Conservation (phyloP, 2,113 vertebrate genomes). For the Calonectris borealis region DNA sequence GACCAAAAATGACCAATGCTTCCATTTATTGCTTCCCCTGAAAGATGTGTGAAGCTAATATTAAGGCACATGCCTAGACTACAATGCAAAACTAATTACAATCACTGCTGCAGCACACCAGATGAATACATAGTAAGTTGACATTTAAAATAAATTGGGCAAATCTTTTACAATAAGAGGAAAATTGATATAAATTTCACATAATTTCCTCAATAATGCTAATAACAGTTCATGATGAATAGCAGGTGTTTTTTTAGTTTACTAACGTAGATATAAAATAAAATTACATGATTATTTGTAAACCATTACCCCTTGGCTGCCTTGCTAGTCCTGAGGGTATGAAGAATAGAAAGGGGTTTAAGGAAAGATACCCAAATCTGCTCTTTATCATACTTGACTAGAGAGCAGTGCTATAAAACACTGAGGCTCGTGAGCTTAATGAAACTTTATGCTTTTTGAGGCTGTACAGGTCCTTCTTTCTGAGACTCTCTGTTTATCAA, state of each 20-base stretch:
- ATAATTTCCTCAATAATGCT: slow-evolving; percentile 29
- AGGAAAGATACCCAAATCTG: background rate
- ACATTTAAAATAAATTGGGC: slow-evolving; percentile 66
- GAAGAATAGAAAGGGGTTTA: background rate
- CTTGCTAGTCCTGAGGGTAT: background rate
- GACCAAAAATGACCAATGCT: background rate
- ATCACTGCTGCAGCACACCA: slow-evolving; percentile 29
- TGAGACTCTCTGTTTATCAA: background rate
- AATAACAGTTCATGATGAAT: slow-evolving; percentile 17
- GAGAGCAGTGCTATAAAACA: background rate
- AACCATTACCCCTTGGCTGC: background rate
- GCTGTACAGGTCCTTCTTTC: background rate
- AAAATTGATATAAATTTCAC: slow-evolving; percentile 45
- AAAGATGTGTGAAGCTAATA: background rate
- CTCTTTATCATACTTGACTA: background rate
- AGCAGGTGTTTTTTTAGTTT: background rate
- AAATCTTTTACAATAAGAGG: slow-evolving; percentile 34
- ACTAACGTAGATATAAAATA: background rate
- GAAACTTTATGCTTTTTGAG: background rate
- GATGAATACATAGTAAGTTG: slow-evolving; percentile 62
- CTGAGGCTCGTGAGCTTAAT: background rate
- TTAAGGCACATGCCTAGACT: background rate
- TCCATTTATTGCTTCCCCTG: background rate
- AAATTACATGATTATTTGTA: background rate
- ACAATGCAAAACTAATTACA: slow-evolving; percentile 35